These are phyloP conservation scores for Recurvirostra avosetta DNA, from an alignment of 2,113 vertebrate genomes.

Conservation along the genomic window DNA sequence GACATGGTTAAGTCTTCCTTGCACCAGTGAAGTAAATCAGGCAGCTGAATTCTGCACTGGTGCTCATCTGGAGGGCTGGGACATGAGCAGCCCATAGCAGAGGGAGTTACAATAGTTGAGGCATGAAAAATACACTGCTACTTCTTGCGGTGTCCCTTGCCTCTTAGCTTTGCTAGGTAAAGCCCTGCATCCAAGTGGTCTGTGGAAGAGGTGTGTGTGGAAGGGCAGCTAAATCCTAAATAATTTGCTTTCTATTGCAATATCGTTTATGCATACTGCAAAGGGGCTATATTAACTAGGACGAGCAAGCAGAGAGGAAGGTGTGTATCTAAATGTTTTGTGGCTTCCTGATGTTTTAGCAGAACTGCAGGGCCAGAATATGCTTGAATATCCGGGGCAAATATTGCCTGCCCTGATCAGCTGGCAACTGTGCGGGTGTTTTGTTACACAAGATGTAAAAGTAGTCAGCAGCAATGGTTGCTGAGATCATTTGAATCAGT, in stretches of 20 bases:
- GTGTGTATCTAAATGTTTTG: not conserved
- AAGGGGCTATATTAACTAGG: not conserved
- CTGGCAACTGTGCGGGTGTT: not conserved
- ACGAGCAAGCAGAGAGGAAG: not conserved
- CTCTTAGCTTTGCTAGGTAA: not conserved
- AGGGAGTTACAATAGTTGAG: not conserved
- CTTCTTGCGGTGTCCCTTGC: not conserved
- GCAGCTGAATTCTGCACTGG: not conserved
- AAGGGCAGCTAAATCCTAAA: not conserved
- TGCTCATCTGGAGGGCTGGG: accelerated
- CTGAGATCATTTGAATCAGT: not conserved
- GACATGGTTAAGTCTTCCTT: not conserved
- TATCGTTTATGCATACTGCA: not conserved
- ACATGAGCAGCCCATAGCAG: not conserved
- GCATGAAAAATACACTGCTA: not conserved
- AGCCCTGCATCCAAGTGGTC: not conserved
- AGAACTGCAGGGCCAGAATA: not conserved
- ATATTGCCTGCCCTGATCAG: not conserved
- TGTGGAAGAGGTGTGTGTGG: not conserved
- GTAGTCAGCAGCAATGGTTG: not conserved
- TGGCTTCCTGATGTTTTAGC: not conserved
- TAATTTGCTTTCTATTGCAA: not conserved
- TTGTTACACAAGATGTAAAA: not conserved
- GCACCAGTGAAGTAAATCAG: not conserved
- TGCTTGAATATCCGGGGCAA: not conserved